Conservation (phyloP, 2,113 vertebrate genomes). For the Dendrocopos noguchii region DNA sequence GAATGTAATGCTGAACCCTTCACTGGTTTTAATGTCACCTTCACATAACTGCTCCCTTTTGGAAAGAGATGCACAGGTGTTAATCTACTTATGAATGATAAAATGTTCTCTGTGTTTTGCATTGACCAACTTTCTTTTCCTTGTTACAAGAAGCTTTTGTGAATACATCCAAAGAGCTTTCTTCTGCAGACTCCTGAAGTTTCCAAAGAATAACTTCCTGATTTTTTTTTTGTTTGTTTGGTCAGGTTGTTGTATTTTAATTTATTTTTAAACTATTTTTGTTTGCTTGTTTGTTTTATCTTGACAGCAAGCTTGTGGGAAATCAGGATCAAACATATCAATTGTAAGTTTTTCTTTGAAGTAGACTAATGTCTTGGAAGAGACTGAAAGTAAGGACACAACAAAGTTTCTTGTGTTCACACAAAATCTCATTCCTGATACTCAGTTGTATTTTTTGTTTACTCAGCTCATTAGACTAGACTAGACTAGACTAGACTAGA, state of each 20-base stretch:
- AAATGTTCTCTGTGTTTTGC: background rate
- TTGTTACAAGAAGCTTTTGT: background rate
- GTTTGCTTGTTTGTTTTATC: background rate
- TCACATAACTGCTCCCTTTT: background rate
- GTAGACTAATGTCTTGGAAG: background rate
- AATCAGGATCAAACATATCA: background rate
- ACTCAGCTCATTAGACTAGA: background rate
- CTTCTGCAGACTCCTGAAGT: background rate
- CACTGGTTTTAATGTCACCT: slow-evolving; percentile 44
- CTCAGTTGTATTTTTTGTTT: background rate
- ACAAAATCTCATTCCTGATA: background rate
- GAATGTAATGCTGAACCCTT: slow-evolving; percentile 17
- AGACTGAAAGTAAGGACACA: background rate
- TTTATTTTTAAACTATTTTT: too few relatives aligned
- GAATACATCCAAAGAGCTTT: background rate
- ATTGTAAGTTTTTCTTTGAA: background rate
- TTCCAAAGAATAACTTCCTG: background rate
- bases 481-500: too few relatives aligned
- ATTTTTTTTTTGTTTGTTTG: background rate
- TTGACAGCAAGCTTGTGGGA: background rate
- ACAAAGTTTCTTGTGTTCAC: background rate
- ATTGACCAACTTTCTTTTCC: background rate
- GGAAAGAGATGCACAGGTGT: slow-evolving; percentile 53
- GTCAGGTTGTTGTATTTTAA: too few relatives aligned
- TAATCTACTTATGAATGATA: slow-evolving; percentile 14